Evolutionary conservation across 1,140 invertebrate genomes (phyloP).

Genomic region (Bilobella aurantiaca): DNA sequence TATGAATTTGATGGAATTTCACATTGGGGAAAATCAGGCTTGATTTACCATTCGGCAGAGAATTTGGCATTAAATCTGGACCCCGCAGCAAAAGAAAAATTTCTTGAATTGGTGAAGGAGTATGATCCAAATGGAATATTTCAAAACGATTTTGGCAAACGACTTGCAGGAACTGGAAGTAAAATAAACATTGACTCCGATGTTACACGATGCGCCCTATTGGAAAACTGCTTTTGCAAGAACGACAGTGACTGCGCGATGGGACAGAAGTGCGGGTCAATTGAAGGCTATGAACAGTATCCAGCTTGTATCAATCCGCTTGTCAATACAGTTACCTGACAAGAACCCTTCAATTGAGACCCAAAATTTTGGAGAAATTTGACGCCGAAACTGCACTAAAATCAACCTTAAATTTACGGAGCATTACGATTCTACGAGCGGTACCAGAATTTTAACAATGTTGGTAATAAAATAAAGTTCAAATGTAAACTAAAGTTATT

Average conservation of each 20-base stretch:
- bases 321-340: too few species aligned
- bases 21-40: constrained; percentile 19
- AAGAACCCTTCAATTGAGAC: too few species aligned
- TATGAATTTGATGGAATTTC: constrained; percentile 5
- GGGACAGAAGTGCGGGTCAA: background rate
- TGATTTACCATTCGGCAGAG: background rate
- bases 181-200: background rate
- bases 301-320: too few species aligned
- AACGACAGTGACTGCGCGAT: background rate
- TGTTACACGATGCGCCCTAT: constrained; percentile 14
- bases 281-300: background rate
- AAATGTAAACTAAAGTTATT: too few species aligned
- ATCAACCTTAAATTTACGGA: too few species aligned
- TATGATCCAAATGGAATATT: constrained; percentile 22
- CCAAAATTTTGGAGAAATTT: too few species aligned
- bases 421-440: too few species aligned
- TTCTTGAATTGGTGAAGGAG: background rate
- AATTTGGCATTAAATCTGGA: background rate
- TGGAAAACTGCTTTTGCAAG: constrained; percentile 17
- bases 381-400: too few species aligned
- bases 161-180: background rate
- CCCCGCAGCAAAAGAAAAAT: background rate
- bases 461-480: too few species aligned
- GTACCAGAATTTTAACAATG: too few species aligned
- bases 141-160: constrained; percentile 16